phyloP scores from a whole-genome alignment of 2,113 vertebrate genomes.

The Symphodus melops region DNA sequence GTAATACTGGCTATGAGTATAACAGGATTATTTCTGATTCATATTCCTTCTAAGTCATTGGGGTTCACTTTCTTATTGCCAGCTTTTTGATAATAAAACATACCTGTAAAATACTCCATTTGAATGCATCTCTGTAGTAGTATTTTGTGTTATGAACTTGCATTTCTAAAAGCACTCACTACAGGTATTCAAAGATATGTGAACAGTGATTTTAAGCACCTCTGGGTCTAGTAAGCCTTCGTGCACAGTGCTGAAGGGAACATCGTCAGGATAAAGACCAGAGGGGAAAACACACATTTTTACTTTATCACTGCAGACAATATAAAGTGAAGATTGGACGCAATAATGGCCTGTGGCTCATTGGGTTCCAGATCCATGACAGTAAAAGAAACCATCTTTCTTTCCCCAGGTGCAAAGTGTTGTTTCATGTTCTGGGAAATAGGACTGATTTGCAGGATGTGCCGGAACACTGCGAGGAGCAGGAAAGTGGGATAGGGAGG shows the following conservation, averaged over 20 bases:
- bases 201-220: conserved; percentile 12
- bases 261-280: conserved; percentile 27
- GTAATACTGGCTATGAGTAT: too few relatives aligned
- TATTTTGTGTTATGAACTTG: too few relatives aligned
- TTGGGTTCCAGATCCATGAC: conserved; percentile 36
- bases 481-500: conserved; percentile 30
- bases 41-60: too few relatives aligned
- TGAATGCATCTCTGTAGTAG: too few relatives aligned
- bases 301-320: conserved; percentile 33
- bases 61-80: too few relatives aligned
- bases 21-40: too few relatives aligned
- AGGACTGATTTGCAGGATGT: conserved; percentile 30
- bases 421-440: conserved; percentile 53
- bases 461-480: conserved; percentile 28
- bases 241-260: conserved; percentile 19
- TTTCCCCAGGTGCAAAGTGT: conserved; percentile 40
- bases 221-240: conserved; percentile 35
- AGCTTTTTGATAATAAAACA: too few relatives aligned
- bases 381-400: conserved; percentile 3
- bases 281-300: conserved; percentile 40
- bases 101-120: too few relatives aligned
- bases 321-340: neutral
- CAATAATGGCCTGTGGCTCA: conserved; percentile 34
- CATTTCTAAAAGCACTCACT: too few relatives aligned
- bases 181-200: too few relatives aligned